Evolutionary conservation across 1,140 invertebrate genomes (phyloP).

Genomic region (Macrostomum lignano): DNA sequence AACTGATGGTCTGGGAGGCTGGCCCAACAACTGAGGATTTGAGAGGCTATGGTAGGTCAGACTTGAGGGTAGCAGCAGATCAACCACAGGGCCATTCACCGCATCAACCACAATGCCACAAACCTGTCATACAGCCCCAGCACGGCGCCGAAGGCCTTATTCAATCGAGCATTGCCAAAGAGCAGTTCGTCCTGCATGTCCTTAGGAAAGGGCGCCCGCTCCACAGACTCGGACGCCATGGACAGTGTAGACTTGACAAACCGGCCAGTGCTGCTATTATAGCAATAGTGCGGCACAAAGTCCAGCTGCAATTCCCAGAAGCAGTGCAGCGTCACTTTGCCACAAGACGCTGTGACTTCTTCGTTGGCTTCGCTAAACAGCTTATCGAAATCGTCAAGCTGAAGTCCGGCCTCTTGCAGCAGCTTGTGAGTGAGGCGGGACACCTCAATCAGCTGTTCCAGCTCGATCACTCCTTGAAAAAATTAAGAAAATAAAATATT

Average conservation of each 20-base stretch:
- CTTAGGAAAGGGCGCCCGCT: no score
- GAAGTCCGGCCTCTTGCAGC: constrained; percentile 57
- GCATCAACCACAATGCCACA: no score
- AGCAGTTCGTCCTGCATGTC: not conserved
- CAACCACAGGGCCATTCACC: no score
- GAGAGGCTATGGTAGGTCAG: no score
- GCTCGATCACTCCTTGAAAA: constrained; percentile 33
- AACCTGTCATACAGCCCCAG: constrained; percentile 54
- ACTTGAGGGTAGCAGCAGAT: no score
- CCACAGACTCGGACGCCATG: constrained; percentile 4
- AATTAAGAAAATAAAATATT: no score
- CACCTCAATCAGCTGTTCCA: constrained; percentile 65
- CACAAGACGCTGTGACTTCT: constrained; percentile 81
- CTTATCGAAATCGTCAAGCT: constrained; percentile 74
- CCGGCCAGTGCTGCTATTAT: constrained; percentile 85
- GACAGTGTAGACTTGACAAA: constrained; percentile 22
- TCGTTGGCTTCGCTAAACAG: constrained; percentile 89
- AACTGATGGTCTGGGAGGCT: no score
- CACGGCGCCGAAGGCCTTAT: constrained; percentile 64
- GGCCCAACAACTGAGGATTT: no score
- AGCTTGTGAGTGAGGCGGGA: constrained; percentile 78
- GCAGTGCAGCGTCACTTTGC: constrained; percentile 74
- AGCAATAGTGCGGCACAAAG: constrained; percentile 87
- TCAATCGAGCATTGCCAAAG: constrained; percentile 30
- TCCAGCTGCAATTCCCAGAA: constrained; percentile 96